phyloP scores from a whole-genome alignment of 2,797 vertebrate species.

The Menidia menidia region DNA sequence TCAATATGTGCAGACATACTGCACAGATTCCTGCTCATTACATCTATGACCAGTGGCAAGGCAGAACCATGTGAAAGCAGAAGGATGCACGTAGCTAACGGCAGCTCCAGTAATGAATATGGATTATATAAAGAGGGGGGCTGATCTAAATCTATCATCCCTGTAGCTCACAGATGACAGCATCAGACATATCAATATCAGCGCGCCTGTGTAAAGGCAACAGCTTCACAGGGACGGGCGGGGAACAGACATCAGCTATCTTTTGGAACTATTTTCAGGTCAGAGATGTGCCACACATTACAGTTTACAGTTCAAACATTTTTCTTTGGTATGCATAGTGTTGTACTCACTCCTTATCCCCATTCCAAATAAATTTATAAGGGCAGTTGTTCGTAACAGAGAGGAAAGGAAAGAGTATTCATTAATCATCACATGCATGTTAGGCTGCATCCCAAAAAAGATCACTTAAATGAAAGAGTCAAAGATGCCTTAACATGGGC shows the following conservation, averaged over 20 bases:
- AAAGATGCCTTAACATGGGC: neutral
- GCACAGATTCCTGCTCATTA: constrained; percentile 63
- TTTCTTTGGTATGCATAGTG: neutral
- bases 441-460: constrained; percentile 4
- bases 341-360: neutral
- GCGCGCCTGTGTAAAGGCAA: constrained; percentile 19
- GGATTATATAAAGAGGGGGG: constrained; percentile 37
- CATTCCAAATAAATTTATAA: constrained; percentile 24
- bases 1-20: constrained; percentile 61
- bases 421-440: constrained; percentile 16
- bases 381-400: constrained; percentile 32
- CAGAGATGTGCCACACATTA: constrained; percentile 10
- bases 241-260: constrained; percentile 32
- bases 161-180: constrained; percentile 37
- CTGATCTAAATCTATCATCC: constrained; percentile 67
- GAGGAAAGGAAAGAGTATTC: constrained; percentile 23
- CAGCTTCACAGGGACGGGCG: constrained; percentile 29
- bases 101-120: constrained; percentile 54
- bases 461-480: constrained; percentile 9
- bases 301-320: constrained; percentile 29
- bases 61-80: constrained; percentile 49
- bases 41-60: constrained; percentile 59
- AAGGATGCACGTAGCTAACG: constrained; percentile 9
- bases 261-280: neutral
- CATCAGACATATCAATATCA: constrained; percentile 55